Conservation (phyloP, 2,113 vertebrate genomes). For the Charadrius vociferus region DNA sequence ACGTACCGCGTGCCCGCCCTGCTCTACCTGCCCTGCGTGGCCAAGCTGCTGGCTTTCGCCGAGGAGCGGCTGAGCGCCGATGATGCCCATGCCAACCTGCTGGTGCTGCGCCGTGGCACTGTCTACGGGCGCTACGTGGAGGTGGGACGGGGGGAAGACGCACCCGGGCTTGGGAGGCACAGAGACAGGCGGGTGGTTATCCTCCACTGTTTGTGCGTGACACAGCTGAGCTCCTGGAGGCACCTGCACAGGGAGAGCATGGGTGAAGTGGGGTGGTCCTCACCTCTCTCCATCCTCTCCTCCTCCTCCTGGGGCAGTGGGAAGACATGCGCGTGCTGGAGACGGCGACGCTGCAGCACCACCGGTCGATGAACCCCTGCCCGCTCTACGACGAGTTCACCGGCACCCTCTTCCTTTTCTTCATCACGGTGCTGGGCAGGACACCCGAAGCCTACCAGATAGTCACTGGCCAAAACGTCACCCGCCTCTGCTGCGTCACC, state of each 20-base stretch:
- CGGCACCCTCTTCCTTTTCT: slow-evolving; percentile 84
- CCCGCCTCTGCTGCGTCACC: slow-evolving; percentile 88
- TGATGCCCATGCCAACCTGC: slow-evolving; percentile 88
- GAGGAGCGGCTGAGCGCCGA: slow-evolving; percentile 88
- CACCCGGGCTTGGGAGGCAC: fast-evolving
- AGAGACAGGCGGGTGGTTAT: fast-evolving
- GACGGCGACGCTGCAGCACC: slow-evolving; percentile 79
- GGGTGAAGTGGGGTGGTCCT: not conserved
- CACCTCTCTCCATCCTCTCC: not conserved
- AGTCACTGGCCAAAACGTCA: slow-evolving; percentile 85
- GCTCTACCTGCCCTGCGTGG: slow-evolving; percentile 77
- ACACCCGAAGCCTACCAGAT: slow-evolving; percentile 89
- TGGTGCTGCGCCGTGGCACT: slow-evolving; percentile 86
- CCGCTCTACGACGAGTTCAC: slow-evolving; percentile 88
- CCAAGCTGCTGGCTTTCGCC: slow-evolving; percentile 89
- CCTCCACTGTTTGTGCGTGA: fast-evolving
- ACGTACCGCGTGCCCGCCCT: slow-evolving; percentile 91
- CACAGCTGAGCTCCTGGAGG: not conserved
- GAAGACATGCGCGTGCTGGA: slow-evolving; percentile 83
- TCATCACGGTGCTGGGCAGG: slow-evolving; percentile 82
- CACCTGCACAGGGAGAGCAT: fast-evolving
- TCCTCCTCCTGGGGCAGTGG: slow-evolving; percentile 80
- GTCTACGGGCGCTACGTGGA: slow-evolving; percentile 85
- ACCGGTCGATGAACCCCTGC: slow-evolving; percentile 96
- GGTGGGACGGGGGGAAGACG: slow-evolving; percentile 62